Evolutionary conservation across 2,888 invertebrate genomes (phyloP).

Genomic region (Dioctria linearis): DNA sequence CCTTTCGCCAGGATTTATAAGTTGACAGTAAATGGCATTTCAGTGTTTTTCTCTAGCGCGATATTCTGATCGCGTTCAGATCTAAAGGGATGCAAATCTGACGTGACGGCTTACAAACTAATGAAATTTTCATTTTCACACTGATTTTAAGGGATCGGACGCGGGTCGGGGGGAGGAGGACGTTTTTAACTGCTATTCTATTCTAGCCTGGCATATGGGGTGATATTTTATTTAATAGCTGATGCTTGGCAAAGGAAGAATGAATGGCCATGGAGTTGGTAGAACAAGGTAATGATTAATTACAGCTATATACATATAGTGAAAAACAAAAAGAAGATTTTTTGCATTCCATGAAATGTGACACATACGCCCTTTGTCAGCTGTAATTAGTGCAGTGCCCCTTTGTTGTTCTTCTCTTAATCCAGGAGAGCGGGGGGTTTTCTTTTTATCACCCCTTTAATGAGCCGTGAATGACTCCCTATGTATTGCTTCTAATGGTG

Average conservation of each 20-base stretch:
- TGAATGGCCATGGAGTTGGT: neutral
- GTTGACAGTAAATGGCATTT: conserved; percentile 42
- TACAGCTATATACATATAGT: conserved; percentile 5
- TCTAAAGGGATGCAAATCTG: conserved; percentile 41
- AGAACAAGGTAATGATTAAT: conserved; percentile 49
- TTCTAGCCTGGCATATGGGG: conserved; percentile 31
- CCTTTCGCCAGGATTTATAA: neutral
- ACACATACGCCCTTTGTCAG: conserved; percentile 47
- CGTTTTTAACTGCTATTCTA: neutral
- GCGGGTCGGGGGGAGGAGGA: neutral
- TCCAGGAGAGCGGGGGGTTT: neutral
- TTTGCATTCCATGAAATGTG: conserved; percentile 40
- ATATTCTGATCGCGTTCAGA: conserved; percentile 5
- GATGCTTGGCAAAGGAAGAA: conserved; percentile 1
- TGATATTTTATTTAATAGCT: conserved; percentile 40
- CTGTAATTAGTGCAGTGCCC: conserved; percentile 45
- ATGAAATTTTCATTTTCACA: conserved; percentile 22
- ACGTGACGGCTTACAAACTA: conserved; percentile 50
- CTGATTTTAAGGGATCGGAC: neutral
- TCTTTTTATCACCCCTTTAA: conserved; percentile 11
- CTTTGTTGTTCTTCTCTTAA: neutral
- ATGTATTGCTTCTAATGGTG: neutral
- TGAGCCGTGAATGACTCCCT: conserved; percentile 31
- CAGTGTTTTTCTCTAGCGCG: conserved; percentile 20
- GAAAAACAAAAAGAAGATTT: conserved; percentile 36